Evolutionary conservation across 1,140 invertebrate species (phyloP).

Genomic region (Elysia chlorotica): DNA sequence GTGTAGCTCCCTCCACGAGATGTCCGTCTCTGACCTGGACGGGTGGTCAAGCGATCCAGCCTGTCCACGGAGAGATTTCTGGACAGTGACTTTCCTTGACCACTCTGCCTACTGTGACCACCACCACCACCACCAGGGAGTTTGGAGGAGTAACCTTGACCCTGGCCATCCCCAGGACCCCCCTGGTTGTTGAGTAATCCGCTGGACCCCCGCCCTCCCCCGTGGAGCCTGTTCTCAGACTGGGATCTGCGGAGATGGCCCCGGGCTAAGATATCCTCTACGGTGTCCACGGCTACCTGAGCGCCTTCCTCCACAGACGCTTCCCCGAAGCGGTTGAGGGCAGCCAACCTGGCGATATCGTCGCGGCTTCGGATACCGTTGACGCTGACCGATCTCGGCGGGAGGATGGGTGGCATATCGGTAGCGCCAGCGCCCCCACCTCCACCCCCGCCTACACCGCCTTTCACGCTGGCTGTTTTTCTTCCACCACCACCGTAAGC

Average conservation of each 20-base stretch:
- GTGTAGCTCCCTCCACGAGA: background rate
- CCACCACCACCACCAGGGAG: no score
- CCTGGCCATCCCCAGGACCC: background rate
- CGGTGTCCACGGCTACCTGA: background rate
- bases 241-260: constrained; percentile 7
- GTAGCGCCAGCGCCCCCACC: background rate
- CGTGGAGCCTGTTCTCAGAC: constrained; percentile 23
- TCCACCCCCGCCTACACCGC: no score
- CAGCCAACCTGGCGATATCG: background rate
- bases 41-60: background rate
- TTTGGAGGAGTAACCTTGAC: no score
- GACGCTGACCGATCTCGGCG: background rate
- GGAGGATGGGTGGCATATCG: background rate
- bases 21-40: background rate
- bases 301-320: background rate
- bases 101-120: no score
- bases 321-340: background rate
- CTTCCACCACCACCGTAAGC: no score
- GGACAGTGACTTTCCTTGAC: background rate
- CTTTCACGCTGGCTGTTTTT: no score
- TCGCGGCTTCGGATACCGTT: background rate
- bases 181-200: background rate
- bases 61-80: constrained; percentile 1
- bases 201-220: no score
- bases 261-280: background rate